A percentile compares a stretch with the other conserved stretches of the same genome.
These are phyloP conservation scores for Spondyliosoma cantharus DNA, from an alignment of 2,797 vertebrate genomes.

Conservation along the genomic window DNA sequence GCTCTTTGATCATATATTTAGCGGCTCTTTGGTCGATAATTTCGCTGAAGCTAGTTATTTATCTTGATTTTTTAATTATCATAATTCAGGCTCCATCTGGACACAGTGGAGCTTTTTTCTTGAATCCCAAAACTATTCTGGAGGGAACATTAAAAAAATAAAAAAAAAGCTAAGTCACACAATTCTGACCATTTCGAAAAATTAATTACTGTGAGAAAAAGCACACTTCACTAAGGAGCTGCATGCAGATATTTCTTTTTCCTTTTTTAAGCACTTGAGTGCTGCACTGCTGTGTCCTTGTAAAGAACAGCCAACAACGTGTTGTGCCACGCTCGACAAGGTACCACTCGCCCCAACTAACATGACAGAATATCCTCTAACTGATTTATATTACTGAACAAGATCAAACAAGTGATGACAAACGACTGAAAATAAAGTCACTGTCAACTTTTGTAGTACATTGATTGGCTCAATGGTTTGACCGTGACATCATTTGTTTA, in stretches of 20 bases:
- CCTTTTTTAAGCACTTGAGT: not conserved
- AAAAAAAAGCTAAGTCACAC: not conserved
- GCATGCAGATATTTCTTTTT: not conserved
- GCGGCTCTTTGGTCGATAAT: conserved; percentile 8
- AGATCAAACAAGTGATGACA: not conserved
- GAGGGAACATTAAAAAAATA: not conserved
- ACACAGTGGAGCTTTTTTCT: not conserved
- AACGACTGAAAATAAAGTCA: not conserved
- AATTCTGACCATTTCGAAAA: not conserved
- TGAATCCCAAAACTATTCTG: not conserved
- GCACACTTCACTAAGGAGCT: not conserved
- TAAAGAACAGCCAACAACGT: not conserved
- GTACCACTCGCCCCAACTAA: not conserved
- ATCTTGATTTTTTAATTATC: conserved; percentile 26
- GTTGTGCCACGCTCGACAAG: not conserved
- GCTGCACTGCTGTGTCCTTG: not conserved
- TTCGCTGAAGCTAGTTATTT: conserved; percentile 2
- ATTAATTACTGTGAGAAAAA: not conserved
- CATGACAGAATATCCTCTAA: not conserved
- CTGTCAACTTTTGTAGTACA: not conserved
- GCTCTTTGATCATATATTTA: conserved; percentile 35
- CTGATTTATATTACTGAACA: not conserved
- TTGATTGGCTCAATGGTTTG: not conserved
- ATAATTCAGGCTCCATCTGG: conserved; percentile 8
- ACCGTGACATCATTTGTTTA: not conserved